Evolutionary conservation across 2,113 vertebrate species (phyloP).

Genomic region (Apodemus speciosus): DNA sequence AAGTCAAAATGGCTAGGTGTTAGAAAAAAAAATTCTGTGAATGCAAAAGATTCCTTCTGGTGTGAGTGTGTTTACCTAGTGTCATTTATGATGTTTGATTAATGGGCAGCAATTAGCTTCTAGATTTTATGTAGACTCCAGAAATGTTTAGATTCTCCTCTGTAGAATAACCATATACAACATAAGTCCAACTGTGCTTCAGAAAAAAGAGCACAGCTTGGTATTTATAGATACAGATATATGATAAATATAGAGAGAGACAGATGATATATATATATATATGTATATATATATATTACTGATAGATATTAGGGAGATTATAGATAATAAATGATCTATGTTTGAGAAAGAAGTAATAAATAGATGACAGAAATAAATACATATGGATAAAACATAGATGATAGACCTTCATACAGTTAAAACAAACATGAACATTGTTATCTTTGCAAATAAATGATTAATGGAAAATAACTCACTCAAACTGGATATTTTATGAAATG

Average conservation of each 20-base stretch:
- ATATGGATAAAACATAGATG: background rate
- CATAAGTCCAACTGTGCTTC: background rate
- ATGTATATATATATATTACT: background rate
- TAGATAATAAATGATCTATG: background rate
- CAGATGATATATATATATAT: background rate
- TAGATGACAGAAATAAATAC: background rate
- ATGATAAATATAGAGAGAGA: background rate
- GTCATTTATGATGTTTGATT: background rate
- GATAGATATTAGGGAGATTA: background rate
- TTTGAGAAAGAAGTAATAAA: background rate
- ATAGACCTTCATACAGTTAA: background rate
- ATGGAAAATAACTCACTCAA: background rate
- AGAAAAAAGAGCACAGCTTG: background rate
- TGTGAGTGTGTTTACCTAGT: background rate
- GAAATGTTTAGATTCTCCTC: background rate
- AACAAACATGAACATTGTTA: background rate
- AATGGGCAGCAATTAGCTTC: background rate
- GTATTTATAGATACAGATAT: background rate
- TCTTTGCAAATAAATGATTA: background rate
- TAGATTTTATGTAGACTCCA: background rate
- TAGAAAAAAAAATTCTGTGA: background rate
- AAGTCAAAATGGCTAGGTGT: background rate
- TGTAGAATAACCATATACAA: background rate
- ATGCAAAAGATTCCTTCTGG: background rate
- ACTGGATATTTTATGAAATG: background rate